phyloP scores from a whole-genome alignment of 1,140 invertebrate genomes.

The Liolophura sinensis region DNA sequence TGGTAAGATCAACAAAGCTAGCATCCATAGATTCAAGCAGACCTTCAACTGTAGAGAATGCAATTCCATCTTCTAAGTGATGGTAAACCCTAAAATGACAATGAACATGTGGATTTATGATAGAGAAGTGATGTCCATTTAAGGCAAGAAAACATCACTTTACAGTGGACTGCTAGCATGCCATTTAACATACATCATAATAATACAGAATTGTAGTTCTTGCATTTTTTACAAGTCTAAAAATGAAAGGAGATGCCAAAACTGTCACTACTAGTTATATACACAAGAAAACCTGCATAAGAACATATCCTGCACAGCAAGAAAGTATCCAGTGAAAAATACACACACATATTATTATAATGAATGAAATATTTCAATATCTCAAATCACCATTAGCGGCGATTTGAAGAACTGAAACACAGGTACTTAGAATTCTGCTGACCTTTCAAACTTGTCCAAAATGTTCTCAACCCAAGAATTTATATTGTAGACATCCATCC shows the following conservation, averaged over 20 bases:
- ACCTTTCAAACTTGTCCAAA: constrained; percentile 57
- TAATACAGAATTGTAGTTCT: too few species aligned
- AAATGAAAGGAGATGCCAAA: too few species aligned
- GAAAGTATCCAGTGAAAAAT: too few species aligned
- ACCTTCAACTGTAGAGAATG: constrained; percentile 62
- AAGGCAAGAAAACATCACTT: neutral
- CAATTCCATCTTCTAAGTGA: constrained; percentile 61
- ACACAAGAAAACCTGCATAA: too few species aligned
- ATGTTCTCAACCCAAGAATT: constrained; percentile 54
- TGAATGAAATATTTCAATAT: too few species aligned
- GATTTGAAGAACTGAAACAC: neutral
- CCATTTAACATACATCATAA: too few species aligned
- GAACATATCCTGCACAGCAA: too few species aligned
- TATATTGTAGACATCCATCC: constrained; percentile 61
- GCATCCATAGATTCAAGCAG: constrained; percentile 64
- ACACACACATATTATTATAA: too few species aligned
- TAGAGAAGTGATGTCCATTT: constrained; percentile 5
- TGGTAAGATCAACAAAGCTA: constrained; percentile 61
- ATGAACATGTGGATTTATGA: neutral
- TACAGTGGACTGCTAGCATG: too few species aligned
- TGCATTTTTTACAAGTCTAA: too few species aligned
- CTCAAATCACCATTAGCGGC: neutral
- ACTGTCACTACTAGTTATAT: too few species aligned
- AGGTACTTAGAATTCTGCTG: constrained; percentile 10
- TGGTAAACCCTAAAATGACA: constrained; percentile 65